Base-by-base conservation (phyloP, 2,888 invertebrate genomes). In the Drosophila prostipennis region DNA sequence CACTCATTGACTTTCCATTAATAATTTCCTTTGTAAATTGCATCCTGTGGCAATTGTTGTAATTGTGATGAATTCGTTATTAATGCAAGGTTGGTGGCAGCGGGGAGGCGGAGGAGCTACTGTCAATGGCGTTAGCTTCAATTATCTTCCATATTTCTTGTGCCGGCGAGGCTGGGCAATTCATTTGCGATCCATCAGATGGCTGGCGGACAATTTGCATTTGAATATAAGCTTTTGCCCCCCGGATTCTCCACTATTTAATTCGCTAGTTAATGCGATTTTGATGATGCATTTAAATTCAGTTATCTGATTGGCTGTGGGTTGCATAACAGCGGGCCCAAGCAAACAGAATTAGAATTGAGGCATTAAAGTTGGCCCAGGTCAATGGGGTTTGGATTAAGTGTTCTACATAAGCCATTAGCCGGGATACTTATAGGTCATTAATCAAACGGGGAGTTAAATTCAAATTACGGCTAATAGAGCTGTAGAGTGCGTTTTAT, bases 1-100 rank as follows among this genome's bases (percentile, higher is more conserved):
- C 78, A 89, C 84, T 90, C 91, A 90, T 90, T 90, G 89, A 90
- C 80, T 90, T 89, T 88, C 78, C 89, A 90, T 90, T 89, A 90
- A 90, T 90, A 88, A 89, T 82, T 87, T 89, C 71, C 87, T 78
- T 85, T 89, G 78, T 70, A 76, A 83, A 83, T 87, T 84, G 79
- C 83, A 81, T 88, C 87, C 88, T 82, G 78, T 76, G 80, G 86
- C 88, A 89, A 81, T 87, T 74, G 78, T 89, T 80, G 87, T 87
- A 89, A 88, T 89, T 88, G 86, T 88, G 87, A 89, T 88, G 83
- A 89, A 88, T 87, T 77, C 71, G 72, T 74, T 87, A 79, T 87
- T 76, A 88, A 79, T 79, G 77, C 79, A 65, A 46, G 29, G 69
- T 32, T 19, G 6, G 16, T 3, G 43, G 23, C 19, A 26, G 29